A percentile compares a stretch with the other conserved stretches of the same genome.
Conservation (phyloP, 1,140 invertebrate species). For the Lepidurus couesii region DNA sequence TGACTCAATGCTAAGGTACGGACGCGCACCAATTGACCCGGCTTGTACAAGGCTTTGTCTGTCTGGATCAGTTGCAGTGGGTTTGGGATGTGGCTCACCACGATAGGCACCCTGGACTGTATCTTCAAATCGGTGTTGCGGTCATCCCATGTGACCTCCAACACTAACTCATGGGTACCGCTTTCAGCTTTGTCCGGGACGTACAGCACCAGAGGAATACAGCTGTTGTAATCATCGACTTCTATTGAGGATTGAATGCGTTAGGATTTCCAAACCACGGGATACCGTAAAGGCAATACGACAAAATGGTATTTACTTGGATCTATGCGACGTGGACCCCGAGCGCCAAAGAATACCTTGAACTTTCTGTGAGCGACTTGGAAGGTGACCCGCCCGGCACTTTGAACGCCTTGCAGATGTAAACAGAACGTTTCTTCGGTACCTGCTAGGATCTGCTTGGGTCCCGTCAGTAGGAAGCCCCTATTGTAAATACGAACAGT, state of each 20-base stretch:
- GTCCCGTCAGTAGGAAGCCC: constrained; percentile 48
- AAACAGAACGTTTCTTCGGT: constrained; percentile 46
- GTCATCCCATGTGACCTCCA: constrained; percentile 50
- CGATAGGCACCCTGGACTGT: constrained; percentile 44
- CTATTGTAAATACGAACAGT: background rate
- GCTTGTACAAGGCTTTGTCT: constrained; percentile 57
- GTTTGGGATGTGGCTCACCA: constrained; percentile 47
- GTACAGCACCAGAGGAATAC: constrained; percentile 44
- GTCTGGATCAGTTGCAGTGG: constrained; percentile 52
- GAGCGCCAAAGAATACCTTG: background rate
- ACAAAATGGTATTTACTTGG: background rate
- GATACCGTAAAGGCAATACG: background rate
- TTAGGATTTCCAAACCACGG: constrained; percentile 39
- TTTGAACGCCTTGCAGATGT: constrained; percentile 47
- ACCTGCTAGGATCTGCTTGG: constrained; percentile 45
- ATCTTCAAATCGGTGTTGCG: constrained; percentile 50
- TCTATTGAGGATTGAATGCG: constrained; percentile 44
- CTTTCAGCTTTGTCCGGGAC: background rate
- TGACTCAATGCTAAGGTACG: constrained; percentile 50
- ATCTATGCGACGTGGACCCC: constrained; percentile 25
- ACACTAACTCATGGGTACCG: constrained; percentile 19
- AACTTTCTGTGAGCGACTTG: constrained; percentile 37
- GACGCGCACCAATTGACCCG: constrained; percentile 54
- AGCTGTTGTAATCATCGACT: constrained; percentile 43
- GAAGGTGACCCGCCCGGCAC: constrained; percentile 45